A percentile compares a stretch with the other conserved stretches of the same genome.
Evolutionary conservation across 2,888 invertebrate genomes (phyloP).

Genomic region (Drosophila siamana): DNA sequence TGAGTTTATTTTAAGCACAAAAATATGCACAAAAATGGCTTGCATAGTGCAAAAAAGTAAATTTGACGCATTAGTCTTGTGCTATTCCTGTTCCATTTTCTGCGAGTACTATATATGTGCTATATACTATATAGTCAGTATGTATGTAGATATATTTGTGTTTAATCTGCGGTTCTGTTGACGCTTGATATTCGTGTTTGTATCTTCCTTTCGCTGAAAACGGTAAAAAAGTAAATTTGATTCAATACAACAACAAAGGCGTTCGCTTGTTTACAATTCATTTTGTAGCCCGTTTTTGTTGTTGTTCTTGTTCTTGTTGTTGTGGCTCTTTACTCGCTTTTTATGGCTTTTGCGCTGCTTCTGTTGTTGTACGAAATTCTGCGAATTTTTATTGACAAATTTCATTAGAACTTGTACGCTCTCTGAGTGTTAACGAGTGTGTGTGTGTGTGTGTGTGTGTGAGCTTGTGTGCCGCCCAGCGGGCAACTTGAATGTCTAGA

Average conservation of each 20-base stretch:
- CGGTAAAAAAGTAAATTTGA: slow-evolving; percentile 84
- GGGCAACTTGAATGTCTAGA: slow-evolving; percentile 18
- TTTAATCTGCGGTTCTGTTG: slow-evolving; percentile 6
- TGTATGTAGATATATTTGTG: slow-evolving; percentile 35
- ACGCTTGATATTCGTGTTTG: slow-evolving; percentile 39
- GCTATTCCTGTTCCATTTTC: background rate
- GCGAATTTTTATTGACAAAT: slow-evolving; percentile 80
- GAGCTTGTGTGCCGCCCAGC: slow-evolving; percentile 16
- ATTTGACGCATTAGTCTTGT: too few relatives aligned
- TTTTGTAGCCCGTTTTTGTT: slow-evolving; percentile 21
- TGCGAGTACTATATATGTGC: slow-evolving; percentile 1
- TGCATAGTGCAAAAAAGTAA: too few relatives aligned
- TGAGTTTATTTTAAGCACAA: too few relatives aligned
- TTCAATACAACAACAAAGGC: slow-evolving; percentile 60
- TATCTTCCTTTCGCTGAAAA: slow-evolving; percentile 83
- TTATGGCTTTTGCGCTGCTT: slow-evolving; percentile 47
- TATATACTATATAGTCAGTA: slow-evolving; percentile 5
- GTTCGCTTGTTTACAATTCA: slow-evolving; percentile 56
- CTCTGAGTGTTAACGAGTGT: slow-evolving; percentile 15
- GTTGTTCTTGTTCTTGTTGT: slow-evolving; percentile 37
- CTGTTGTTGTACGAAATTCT: slow-evolving; percentile 62
- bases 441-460: slow-evolving; percentile 1
- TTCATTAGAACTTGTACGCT: slow-evolving; percentile 77
- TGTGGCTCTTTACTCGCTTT: slow-evolving; percentile 48
- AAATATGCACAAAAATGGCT: too few relatives aligned